phyloP scores from a whole-genome alignment of 1,140 invertebrate genomes.

The Drosophila persimilis region DNA sequence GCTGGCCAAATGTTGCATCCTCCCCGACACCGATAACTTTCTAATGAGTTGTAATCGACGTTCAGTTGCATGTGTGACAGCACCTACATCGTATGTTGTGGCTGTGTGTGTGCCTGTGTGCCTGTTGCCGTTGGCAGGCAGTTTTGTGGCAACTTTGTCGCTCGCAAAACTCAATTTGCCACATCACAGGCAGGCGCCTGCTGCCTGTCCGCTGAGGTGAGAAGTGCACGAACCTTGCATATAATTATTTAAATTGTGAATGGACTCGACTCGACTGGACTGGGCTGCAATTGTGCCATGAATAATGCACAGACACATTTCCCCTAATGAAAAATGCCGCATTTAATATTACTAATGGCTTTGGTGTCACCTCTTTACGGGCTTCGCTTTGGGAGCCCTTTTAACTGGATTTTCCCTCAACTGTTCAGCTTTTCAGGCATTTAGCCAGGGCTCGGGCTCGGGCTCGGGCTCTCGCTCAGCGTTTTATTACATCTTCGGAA shows the following conservation, averaged over 20 bases:
- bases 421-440: constrained; percentile 4
- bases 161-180: constrained; percentile 50
- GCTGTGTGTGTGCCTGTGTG: neutral
- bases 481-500: constrained; percentile 13
- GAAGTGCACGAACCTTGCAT: constrained; percentile 35
- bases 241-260: constrained; percentile 56
- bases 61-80: constrained; percentile 10
- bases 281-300: constrained; percentile 7
- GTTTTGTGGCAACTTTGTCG: constrained; percentile 47
- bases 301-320: constrained; percentile 28
- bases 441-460: no score
- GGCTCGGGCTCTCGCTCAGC: neutral
- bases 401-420: constrained; percentile 15
- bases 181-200: no score
- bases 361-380: constrained; percentile 2
- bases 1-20: constrained; percentile 44
- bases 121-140: neutral
- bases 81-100: neutral
- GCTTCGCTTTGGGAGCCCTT: neutral
- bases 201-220: constrained; percentile 28
- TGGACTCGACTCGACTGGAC: constrained; percentile 6
- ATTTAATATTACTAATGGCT: constrained; percentile 37
- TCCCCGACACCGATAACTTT: constrained; percentile 50
- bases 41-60: constrained; percentile 63
- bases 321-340: constrained; percentile 38